A percentile compares a stretch with the other conserved stretches of the same genome.
These are phyloP conservation scores for Labrus mixtus DNA, from an alignment of 2,113 vertebrate species.

Conservation along the genomic window DNA sequence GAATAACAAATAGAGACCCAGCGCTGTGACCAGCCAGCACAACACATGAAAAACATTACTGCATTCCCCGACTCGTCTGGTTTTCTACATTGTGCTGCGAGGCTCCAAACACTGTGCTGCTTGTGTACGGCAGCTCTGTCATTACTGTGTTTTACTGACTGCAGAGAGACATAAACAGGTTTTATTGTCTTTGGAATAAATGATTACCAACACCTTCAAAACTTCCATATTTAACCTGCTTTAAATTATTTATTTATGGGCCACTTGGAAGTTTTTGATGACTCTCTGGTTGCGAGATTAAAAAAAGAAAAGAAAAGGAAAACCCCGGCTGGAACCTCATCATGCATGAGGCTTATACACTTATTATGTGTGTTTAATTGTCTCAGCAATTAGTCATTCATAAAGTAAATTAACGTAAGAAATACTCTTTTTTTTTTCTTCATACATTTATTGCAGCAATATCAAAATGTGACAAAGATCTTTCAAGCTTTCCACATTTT, in stretches of 20 bases:
- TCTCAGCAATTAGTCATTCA: too few relatives aligned
- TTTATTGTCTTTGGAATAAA: slow-evolving; percentile 24
- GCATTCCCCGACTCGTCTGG: slow-evolving; percentile 74
- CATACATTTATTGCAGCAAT: too few relatives aligned
- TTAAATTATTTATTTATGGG: background rate
- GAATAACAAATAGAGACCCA: slow-evolving; percentile 83
- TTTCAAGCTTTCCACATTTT: too few relatives aligned
- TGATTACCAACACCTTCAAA: background rate
- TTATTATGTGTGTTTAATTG: too few relatives aligned
- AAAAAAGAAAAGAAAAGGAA: too few relatives aligned
- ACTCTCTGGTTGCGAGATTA: too few relatives aligned
- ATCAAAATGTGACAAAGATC: too few relatives aligned
- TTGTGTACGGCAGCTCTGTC: slow-evolving; percentile 31
- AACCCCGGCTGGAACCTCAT: too few relatives aligned
- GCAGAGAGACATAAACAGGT: slow-evolving; percentile 3
- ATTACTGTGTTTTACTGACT: slow-evolving; percentile 23
- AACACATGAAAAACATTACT: slow-evolving; percentile 84
- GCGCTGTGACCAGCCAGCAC: slow-evolving; percentile 75
- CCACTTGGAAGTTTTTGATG: too few relatives aligned
- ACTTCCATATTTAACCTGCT: background rate
- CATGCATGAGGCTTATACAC: too few relatives aligned
- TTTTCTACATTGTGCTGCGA: slow-evolving; percentile 56
- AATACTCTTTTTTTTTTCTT: too few relatives aligned
- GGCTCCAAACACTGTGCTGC: slow-evolving; percentile 45
- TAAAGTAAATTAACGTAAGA: too few relatives aligned